Percentiles rank a stretch among this genome's conserved stretches.
Conservation (phyloP, 2,113 vertebrate species). For the Pteruthius melanotis region DNA sequence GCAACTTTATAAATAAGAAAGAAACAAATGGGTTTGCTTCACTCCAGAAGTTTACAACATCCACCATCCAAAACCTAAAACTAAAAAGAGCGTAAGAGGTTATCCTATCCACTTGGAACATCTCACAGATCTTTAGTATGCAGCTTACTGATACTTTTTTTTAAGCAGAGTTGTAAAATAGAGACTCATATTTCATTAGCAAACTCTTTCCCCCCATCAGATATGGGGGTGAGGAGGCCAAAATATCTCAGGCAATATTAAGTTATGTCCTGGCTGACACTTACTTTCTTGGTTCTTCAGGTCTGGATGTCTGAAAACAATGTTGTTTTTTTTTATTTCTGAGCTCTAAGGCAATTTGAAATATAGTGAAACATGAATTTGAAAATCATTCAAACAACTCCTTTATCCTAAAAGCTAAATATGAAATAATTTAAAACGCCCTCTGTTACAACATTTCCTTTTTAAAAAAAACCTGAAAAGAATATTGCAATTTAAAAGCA, state of each 20-base stretch:
- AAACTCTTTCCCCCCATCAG: not conserved
- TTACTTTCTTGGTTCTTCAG: not conserved
- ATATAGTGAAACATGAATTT: not conserved
- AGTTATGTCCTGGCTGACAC: not conserved
- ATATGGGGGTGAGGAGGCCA: not conserved
- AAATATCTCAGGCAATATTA: not conserved
- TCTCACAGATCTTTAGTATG: not conserved
- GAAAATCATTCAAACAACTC: not conserved
- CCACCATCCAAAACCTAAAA: not conserved
- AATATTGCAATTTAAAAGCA: not conserved
- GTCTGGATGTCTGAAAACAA: not conserved
- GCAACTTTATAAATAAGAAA: not conserved
- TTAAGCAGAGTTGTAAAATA: not conserved
- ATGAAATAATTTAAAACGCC: not conserved
- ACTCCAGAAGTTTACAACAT: not conserved
- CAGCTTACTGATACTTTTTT: not conserved
- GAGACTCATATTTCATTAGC: not conserved
- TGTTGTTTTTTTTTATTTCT: not conserved
- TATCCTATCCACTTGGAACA: not conserved
- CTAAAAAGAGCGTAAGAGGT: not conserved
- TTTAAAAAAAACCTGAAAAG: no score
- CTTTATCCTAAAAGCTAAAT: not conserved
- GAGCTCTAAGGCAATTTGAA: not conserved
- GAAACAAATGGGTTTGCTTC: not conserved
- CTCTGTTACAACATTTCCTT: not conserved